Conservation (phyloP, 2,888 invertebrate genomes). For the Pardosa pseudoannulata region DNA sequence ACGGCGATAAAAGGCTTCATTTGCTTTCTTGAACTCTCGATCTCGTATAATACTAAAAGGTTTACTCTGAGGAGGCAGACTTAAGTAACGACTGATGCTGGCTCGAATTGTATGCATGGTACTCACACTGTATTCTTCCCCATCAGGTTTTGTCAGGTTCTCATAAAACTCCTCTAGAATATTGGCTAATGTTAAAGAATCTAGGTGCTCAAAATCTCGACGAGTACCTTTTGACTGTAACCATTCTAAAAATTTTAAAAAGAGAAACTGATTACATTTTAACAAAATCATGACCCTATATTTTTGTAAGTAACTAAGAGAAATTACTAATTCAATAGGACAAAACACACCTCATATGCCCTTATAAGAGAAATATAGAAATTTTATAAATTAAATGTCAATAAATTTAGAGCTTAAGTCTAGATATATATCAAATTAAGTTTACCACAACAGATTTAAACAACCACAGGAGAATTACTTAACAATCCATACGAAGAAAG, state of each 20-base stretch:
- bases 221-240: conserved; percentile 50
- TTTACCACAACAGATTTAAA: too few relatives aligned
- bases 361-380: too few relatives aligned
- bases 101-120: conserved; percentile 73
- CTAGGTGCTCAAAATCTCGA: conserved; percentile 60
- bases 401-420: too few relatives aligned
- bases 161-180: conserved; percentile 70
- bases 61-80: conserved; percentile 69
- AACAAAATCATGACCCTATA: too few relatives aligned
- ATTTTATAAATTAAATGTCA: too few relatives aligned
- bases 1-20: conserved; percentile 70
- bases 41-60: conserved; percentile 70
- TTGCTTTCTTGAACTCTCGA: conserved; percentile 70
- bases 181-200: conserved; percentile 36
- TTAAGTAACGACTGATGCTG: conserved; percentile 71
- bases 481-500: too few relatives aligned
- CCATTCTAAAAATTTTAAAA: conserved; percentile 57
- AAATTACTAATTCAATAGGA: too few relatives aligned
- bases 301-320: too few relatives aligned
- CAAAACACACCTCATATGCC: too few relatives aligned
- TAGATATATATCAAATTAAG: too few relatives aligned
- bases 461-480: too few relatives aligned
- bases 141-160: conserved; percentile 70
- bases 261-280: not conserved
- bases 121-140: conserved; percentile 71